Evolutionary conservation across 2,888 invertebrate genomes (phyloP), one percentile per base, ranked within the genome.

Genomic region (Philonicus albiceps): DNA sequence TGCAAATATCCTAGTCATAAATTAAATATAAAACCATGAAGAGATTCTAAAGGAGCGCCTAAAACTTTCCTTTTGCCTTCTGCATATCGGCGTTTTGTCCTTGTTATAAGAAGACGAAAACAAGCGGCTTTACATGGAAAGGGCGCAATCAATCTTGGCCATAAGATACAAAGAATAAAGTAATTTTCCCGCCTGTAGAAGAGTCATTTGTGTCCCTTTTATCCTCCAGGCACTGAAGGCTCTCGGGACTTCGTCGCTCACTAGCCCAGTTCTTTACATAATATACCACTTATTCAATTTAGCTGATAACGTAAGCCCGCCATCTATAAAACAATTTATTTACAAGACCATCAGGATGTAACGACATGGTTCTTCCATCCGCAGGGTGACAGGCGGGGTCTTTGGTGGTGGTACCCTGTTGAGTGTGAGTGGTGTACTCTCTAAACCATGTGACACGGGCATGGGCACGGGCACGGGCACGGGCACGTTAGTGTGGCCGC

Each of bases 321-420:
- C 80, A 81, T 81, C 80, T 81, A 81, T 81, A 81, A 81, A 81
- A 81, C 80, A 81, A 81, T 81, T 81, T 81, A 81, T 81, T 81
- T 81, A 81, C 80, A 81, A 31, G 53, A 31, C 11, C 80, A 64
- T 55, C 34, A 64, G 64, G n/a, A 64, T 83, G 81, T 64, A 34
- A 34, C 34, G 19, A 83, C 81, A 83, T 37, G 64, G 37, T 83
- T 37, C 34, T 64, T 64, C n/a, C 37, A 83, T 55, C 64, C 30
- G n/a, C 8, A 37, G 64, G 31, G 81, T 30, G 55, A 37, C 49
- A 78, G 49, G 30, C 78, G 40, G 40, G 40, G 11, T 16, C 40
- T 13, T 43, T 43, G 40, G 40, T 11, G 40, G 13, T 43, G 40
- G 40, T 11, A 13, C 40, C 13, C 16, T 43, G 40, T 43, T 16